Conservation (phyloP, 2,113 vertebrate genomes). For the Aldabrachelys gigantea region DNA sequence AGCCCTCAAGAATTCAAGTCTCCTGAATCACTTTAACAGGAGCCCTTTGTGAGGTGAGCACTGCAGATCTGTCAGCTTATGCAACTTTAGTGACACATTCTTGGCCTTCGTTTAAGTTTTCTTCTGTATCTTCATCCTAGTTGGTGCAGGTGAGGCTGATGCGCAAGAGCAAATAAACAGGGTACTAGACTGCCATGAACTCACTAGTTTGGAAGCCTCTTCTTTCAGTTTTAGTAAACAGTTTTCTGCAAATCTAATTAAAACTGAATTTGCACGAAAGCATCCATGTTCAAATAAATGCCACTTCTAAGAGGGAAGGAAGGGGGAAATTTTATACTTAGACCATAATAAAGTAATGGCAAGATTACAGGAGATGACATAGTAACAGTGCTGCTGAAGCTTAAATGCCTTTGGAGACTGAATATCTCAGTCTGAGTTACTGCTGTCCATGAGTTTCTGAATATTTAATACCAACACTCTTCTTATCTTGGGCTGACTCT, state of each 20-base stretch:
- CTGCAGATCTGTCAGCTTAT: rapidly evolving
- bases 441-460: neutral
- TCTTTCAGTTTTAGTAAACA: neutral
- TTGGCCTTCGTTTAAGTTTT: neutral
- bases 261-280: neutral
- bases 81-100: rapidly evolving
- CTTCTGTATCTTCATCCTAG: neutral
- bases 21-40: neutral
- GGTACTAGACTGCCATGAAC: neutral
- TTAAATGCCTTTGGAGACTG: neutral
- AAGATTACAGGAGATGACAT: neutral
- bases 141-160: neutral
- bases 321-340: neutral
- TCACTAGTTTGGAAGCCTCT: neutral
- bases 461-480: neutral
- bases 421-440: neutral
- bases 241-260: slow-evolving; percentile 20
- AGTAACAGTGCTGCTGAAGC: neutral
- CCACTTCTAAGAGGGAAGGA: neutral
- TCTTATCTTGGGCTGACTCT: slow-evolving; percentile 8
- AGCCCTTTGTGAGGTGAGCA: neutral
- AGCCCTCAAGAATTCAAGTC: neutral
- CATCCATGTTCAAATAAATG: slow-evolving; percentile 12
- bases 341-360: neutral
- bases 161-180: neutral